Base-by-base conservation (phyloP, 2,888 invertebrate species). In the Cryptophagus acutangulus region DNA sequence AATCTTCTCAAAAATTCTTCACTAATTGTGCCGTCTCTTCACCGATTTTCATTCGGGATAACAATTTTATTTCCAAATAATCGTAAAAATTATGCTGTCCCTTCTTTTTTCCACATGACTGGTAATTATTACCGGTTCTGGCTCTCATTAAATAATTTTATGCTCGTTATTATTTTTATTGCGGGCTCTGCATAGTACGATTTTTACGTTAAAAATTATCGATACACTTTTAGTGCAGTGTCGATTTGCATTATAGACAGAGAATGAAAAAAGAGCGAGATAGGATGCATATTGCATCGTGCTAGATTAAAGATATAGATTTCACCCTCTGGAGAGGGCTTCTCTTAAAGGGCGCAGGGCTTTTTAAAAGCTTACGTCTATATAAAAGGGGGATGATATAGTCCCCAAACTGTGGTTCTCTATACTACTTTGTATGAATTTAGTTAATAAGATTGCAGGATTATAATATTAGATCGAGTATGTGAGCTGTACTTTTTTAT, bases 21-120 rank as follows among this genome's bases (percentile, higher is more conserved):
- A 51, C 52, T 57, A 57, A 57, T 57, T 54, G 49, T 48, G 49
- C 52, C 53, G 51, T 42, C 45, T n/a, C n/a, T 53, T 53, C 50
- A 53, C 52, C 44, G 56, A 54, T 54, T 52, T 48, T 43, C 46
- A 42, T 43, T 26, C n/a, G 9, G 26, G 55, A 53, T 55, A 53
- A 47, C 43, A 36, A 26, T 43, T 47, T 39, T 31, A 31, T 31
- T 15, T 31, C 16, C 4, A 5, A 13, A 31, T 31, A 13, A 12
- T 31, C 31, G 31, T 15, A 31, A 31, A 31, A 20, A n/a, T 20
- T 20, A 20, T 20, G n/a, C n/a, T 20, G 26, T 26, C 26, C n/a
- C 26, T 6, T 26, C n/a, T n/a, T n/a, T n/a, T n/a, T n/a, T n/a
- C n/a, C n/a, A n/a, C n/a, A n/a, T n/a, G n/a, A n/a, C n/a, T n/a